A percentile compares a stretch with the other conserved stretches of the same genome.
These are phyloP conservation scores for Pavo muticus DNA, from an alignment of 2,113 vertebrate genomes.

Conservation along the genomic window DNA sequence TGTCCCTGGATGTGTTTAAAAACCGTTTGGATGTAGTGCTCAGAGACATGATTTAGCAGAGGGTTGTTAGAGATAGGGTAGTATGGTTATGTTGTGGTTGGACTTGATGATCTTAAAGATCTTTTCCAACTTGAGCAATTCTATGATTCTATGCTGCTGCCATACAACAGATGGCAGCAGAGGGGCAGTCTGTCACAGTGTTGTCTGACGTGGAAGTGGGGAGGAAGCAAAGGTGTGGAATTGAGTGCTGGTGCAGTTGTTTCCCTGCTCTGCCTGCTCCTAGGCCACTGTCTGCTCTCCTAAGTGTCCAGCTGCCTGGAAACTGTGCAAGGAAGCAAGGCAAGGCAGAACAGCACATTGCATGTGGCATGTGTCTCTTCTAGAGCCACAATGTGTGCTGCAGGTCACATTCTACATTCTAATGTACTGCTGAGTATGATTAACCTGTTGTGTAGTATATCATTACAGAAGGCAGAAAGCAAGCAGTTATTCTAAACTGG, in stretches of 20 bases:
- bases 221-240: too few relatives aligned
- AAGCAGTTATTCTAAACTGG: background rate
- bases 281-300: accelerated
- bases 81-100: too few relatives aligned
- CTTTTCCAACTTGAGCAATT: too few relatives aligned
- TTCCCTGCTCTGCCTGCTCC: accelerated
- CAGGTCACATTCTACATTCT: background rate
- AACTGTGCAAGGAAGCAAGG: background rate
- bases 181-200: too few relatives aligned
- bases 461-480: background rate
- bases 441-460: background rate
- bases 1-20: too few relatives aligned
- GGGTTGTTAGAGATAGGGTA: too few relatives aligned
- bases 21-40: too few relatives aligned
- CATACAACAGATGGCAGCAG: too few relatives aligned
- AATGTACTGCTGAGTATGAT: background rate
- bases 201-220: too few relatives aligned
- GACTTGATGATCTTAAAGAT: too few relatives aligned
- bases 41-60: too few relatives aligned
- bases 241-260: background rate
- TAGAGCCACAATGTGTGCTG: background rate
- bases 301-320: background rate
- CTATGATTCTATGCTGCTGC: too few relatives aligned
- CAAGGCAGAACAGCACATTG: accelerated
- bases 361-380: background rate